These are phyloP conservation scores for Norana najaformis DNA, from an alignment of 2,888 invertebrate species.

Conservation along the genomic window DNA sequence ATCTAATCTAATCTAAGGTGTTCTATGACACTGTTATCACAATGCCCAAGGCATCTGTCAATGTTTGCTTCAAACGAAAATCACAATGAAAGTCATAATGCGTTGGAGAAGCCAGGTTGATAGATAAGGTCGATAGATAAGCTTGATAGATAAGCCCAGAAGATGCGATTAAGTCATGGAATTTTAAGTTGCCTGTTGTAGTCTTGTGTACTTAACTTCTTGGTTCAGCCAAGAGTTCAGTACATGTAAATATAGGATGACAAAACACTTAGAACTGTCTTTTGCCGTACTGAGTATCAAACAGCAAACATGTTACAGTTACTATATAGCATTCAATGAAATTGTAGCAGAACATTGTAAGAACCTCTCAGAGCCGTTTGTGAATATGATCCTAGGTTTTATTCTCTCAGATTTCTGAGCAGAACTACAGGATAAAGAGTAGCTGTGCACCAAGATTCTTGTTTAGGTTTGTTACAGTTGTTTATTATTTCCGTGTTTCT, in stretches of 20 bases:
- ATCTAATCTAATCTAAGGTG: too few species aligned
- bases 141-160: not conserved
- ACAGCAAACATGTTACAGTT: not conserved
- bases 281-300: not conserved
- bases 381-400: not conserved
- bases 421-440: too few species aligned
- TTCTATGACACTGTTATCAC: too few species aligned
- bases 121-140: too few species aligned
- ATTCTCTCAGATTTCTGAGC: not conserved
- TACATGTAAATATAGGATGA: too few species aligned
- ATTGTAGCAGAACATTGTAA: not conserved
- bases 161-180: not conserved
- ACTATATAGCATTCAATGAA: not conserved
- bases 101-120: too few species aligned
- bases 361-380: not conserved
- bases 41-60: too few species aligned
- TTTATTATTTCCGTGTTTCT: conserved; percentile 20
- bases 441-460: too few species aligned
- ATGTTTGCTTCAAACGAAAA: too few species aligned
- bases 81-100: too few species aligned
- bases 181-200: not conserved
- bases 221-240: not conserved
- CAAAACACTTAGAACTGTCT: not conserved
- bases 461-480: not conserved
- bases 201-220: not conserved